Conservation (phyloP, 2,888 invertebrate genomes). For the Graphium colonna region DNA sequence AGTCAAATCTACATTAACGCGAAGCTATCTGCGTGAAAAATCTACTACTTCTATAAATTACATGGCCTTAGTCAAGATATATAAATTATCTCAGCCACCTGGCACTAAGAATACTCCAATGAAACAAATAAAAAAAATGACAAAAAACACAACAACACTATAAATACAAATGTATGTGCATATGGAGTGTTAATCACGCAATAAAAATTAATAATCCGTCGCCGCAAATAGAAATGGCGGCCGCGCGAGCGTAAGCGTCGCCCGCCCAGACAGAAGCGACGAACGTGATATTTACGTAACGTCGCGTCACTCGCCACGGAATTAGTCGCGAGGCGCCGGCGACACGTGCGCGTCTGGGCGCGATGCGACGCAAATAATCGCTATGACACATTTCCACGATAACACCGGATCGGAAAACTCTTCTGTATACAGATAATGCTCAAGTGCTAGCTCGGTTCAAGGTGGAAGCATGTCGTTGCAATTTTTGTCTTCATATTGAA, state of each 20-base stretch:
- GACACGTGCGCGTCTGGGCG: constrained; percentile 28
- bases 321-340: constrained; percentile 47
- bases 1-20: no score
- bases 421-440: no score
- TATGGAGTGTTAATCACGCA: neutral
- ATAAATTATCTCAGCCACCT: neutral
- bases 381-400: constrained; percentile 25
- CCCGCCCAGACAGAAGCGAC: constrained; percentile 17
- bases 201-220: neutral
- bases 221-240: constrained; percentile 9
- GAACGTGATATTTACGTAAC: constrained; percentile 53
- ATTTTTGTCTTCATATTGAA: no score
- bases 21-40: no score
- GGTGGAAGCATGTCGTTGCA: no score
- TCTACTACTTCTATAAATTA: no score
- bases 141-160: neutral
- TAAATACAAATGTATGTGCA: neutral
- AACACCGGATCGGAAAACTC: no score
- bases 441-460: no score
- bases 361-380: constrained; percentile 25
- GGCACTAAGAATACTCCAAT: neutral
- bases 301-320: constrained; percentile 41
- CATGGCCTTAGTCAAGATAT: no score
- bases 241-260: neutral
- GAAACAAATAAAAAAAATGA: neutral